Evolutionary conservation across 2,888 invertebrate species (phyloP).

Genomic region (Parthenolecanium corni): DNA sequence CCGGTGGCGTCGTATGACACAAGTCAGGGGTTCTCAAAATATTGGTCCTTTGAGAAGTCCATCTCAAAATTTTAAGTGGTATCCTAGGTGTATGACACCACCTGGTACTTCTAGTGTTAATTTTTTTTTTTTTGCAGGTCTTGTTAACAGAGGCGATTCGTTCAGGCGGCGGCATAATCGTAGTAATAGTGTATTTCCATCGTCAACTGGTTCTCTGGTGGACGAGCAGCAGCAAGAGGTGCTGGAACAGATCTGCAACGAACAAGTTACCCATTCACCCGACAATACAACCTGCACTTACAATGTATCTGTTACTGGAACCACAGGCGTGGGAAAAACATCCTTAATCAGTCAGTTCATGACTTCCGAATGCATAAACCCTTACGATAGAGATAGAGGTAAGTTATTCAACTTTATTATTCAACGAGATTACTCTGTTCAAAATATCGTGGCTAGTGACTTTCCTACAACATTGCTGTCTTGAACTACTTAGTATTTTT

Average conservation of each 20-base stretch:
- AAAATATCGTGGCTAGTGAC: too few relatives aligned
- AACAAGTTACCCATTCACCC: constrained; percentile 32
- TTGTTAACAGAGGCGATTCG: constrained; percentile 88
- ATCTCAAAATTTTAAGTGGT: too few relatives aligned
- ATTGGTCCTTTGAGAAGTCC: too few relatives aligned
- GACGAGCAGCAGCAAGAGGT: background rate
- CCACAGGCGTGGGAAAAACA: constrained; percentile 71
- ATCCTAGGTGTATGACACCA: too few relatives aligned
- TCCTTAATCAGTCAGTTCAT: constrained; percentile 78
- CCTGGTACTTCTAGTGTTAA: too few relatives aligned
- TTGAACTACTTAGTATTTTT: too few relatives aligned
- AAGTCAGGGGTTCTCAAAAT: too few relatives aligned
- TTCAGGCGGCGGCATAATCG: constrained; percentile 73
- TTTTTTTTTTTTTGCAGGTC: constrained; percentile 48
- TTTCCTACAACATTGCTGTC: too few relatives aligned
- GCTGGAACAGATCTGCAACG: background rate
- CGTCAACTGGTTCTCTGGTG: background rate
- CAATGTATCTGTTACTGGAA: constrained; percentile 64
- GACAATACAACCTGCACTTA: constrained; percentile 39
- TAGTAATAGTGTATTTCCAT: constrained; percentile 66
- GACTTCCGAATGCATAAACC: constrained; percentile 88
- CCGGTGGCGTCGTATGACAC: too few relatives aligned
- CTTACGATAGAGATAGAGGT: constrained; percentile 80
- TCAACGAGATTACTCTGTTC: too few relatives aligned
- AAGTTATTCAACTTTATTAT: constrained; percentile 34